Evolutionary conservation across 1,140 invertebrate genomes (phyloP).

Genomic region (Drosophila orosa): DNA sequence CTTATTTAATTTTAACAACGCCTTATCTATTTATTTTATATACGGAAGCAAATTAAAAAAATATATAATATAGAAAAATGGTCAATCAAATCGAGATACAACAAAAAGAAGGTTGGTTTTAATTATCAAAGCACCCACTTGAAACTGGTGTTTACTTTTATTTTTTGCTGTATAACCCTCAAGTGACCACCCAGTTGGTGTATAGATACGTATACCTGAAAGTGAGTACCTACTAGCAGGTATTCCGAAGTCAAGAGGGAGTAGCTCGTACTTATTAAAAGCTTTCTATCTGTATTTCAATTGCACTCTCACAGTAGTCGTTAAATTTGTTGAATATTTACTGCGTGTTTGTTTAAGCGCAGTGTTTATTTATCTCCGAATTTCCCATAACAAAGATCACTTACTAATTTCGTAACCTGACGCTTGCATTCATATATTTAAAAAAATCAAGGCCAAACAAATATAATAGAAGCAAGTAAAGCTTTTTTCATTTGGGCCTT

Average conservation of each 20-base stretch:
- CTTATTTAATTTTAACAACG: neutral
- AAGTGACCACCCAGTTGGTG: neutral
- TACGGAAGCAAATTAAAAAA: neutral
- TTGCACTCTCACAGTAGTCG: conserved; percentile 6
- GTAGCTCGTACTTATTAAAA: conserved; percentile 7
- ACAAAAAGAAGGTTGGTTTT: neutral
- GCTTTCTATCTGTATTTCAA: conserved; percentile 16
- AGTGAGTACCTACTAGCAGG: neutral
- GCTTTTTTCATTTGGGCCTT: no score
- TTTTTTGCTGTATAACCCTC: conserved; percentile 3
- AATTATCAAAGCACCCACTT: conserved; percentile 1
- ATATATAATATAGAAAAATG: neutral
- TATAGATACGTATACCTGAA: conserved; percentile 1
- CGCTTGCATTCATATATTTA: neutral
- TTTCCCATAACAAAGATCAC: neutral
- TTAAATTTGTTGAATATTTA: neutral
- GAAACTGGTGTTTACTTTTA: conserved; percentile 9
- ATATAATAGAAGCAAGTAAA: no score
- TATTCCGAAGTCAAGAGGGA: conserved; percentile 19
- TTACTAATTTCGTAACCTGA: neutral
- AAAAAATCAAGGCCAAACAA: neutral
- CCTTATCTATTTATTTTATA: neutral
- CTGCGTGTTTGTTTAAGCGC: neutral
- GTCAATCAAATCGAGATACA: neutral
- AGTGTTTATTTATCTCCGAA: neutral